phyloP scores from a whole-genome alignment of 30 jellyfish, hydroid and myxozoan species.

The Aurelia aurita complex sp. Pacific region DNA sequence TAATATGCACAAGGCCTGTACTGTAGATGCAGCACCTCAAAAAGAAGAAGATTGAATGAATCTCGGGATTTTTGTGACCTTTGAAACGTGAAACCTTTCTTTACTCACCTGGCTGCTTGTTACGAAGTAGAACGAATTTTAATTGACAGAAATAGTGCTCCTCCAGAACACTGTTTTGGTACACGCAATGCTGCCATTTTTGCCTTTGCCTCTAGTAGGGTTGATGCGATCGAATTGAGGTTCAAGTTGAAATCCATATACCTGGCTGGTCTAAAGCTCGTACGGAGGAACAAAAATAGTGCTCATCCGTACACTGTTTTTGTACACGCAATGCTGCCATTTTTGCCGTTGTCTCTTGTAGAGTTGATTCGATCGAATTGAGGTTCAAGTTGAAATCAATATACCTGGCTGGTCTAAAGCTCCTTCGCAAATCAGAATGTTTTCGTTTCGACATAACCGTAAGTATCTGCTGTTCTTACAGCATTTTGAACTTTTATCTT shows the following conservation, averaged over 20 bases:
- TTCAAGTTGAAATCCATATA: constrained; percentile 54
- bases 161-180: too few relatives aligned
- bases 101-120: too few relatives aligned
- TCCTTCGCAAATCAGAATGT: constrained; percentile 83
- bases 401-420: constrained; percentile 76
- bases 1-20: too few relatives aligned
- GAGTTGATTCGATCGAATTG: constrained; percentile 62
- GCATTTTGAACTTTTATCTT: too few relatives aligned
- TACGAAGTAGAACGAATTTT: too few relatives aligned
- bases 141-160: too few relatives aligned
- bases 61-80: too few relatives aligned
- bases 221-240: constrained; percentile 51
- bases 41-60: too few relatives aligned
- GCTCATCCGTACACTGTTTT: neutral
- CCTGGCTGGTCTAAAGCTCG: constrained; percentile 74
- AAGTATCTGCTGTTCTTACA: neutral
- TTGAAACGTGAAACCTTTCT: too few relatives aligned
- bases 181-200: neutral
- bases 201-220: constrained; percentile 33
- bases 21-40: too few relatives aligned
- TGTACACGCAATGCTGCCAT: neutral
- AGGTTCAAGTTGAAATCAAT: constrained; percentile 51
- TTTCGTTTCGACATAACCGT: constrained; percentile 63
- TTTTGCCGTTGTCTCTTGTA: constrained; percentile 13
- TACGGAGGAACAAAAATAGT: too few relatives aligned